These are phyloP conservation scores for Pempheris klunzingeri DNA, from an alignment of 2,797 vertebrate genomes.

Conservation along the genomic window DNA sequence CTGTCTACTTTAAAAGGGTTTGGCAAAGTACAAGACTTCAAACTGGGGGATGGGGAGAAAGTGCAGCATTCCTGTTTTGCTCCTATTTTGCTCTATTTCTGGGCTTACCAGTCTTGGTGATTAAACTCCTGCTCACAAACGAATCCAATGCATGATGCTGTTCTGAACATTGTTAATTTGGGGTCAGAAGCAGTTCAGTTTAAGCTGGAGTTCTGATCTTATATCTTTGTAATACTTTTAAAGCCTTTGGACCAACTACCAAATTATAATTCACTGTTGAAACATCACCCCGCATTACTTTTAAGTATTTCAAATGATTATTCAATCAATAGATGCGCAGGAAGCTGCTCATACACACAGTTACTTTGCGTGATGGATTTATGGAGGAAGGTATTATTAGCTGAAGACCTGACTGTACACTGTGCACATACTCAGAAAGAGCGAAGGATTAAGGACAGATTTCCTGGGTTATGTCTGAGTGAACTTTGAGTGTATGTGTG, in stretches of 20 bases:
- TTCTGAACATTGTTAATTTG: constrained; percentile 7
- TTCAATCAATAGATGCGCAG: constrained; percentile 3
- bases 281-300: background rate
- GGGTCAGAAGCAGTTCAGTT: constrained; percentile 6
- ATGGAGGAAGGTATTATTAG: constrained; percentile 49
- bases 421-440: constrained; percentile 18
- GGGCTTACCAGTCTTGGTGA: constrained; percentile 18
- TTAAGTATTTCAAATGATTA: constrained; percentile 5
- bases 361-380: constrained; percentile 29
- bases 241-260: background rate
- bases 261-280: background rate
- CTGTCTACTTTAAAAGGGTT: constrained; percentile 81
- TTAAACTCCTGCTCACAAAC: constrained; percentile 32
- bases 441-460: constrained; percentile 47
- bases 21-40: constrained; percentile 68
- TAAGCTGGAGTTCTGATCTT: background rate
- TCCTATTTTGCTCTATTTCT: constrained; percentile 29
- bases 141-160: constrained; percentile 28
- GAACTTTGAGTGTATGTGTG: constrained; percentile 16
- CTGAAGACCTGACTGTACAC: constrained; percentile 34
- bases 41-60: constrained; percentile 70
- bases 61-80: constrained; percentile 60
- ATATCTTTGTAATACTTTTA: background rate
- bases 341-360: constrained; percentile 13
- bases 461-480: constrained; percentile 39